Evolutionary conservation across 2,797 vertebrate genomes (phyloP), one percentile per base, ranked within the genome.

Genomic region (Sebastes steindachneri): DNA sequence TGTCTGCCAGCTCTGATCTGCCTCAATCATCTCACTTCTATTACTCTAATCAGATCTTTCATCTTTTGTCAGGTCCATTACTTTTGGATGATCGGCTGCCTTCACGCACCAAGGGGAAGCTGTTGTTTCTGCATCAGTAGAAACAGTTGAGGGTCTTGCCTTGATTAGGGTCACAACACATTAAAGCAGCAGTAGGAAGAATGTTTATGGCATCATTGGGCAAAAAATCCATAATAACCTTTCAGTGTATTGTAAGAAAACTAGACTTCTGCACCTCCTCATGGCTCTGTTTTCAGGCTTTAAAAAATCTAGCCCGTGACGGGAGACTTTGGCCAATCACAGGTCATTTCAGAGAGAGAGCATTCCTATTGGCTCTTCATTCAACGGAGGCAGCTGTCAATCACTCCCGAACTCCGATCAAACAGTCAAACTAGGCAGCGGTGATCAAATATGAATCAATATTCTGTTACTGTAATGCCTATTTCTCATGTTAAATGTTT

Each of bases 1-100:
- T 54, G 51, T 35, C 89, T 89, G 91, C 75, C 93, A 90, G 31
- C 58, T 41, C 79, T 51, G 65, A 89, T 89, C 71, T 9, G 31
- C 65, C 80, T 89, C 93, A 71, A 59, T 92, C 82, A 67, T 83
- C 65, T 79, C 64, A 35, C 64, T 73, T 77, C 71, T 37, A 80
- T 88, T 64, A 68, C 66, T 45, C 75, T 76, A 57, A 86, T 88
- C 71, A 90, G 60, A 83, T 75, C 67, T 68, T 68, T 84, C 35
- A 23, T 80, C 53, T 85, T 89, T 82, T 76, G 82, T 85, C 86
- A 85, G 73, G 55, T 71, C 53, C 54, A 82, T 87, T 82, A 81
- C 82, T 77, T 89, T 80, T 58, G 71, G 88, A 80, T 48, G 73
- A 89, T 80, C 71, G 58, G 60, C 74, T 28, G 57, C 70, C 63